phyloP scores from a whole-genome alignment of 2,113 vertebrate genomes.

The Cichladusa arquata region DNA sequence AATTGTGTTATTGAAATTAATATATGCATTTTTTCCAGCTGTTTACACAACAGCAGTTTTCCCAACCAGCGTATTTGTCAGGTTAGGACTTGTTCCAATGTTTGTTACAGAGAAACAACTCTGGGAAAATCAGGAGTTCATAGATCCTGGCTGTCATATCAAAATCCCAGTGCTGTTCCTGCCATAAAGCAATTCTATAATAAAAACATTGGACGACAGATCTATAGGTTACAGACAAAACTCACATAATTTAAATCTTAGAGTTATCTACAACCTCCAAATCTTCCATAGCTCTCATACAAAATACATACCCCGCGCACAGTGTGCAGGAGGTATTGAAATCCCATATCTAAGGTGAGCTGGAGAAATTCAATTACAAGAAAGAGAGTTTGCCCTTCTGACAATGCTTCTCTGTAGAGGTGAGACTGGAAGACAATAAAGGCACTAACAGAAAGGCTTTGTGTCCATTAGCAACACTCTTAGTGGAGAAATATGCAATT shows the following conservation, averaged over 20 bases:
- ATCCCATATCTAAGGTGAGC: neutral
- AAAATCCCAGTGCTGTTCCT: neutral
- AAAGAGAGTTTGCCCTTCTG: neutral
- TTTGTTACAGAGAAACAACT: conserved; percentile 10
- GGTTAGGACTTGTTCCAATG: neutral
- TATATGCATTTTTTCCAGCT: conserved; percentile 34
- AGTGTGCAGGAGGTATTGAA: neutral
- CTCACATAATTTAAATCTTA: neutral
- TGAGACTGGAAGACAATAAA: neutral
- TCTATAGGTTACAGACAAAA: neutral
- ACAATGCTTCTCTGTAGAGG: neutral
- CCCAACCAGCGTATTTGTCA: conserved; percentile 18
- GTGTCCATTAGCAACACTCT: neutral
- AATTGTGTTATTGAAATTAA: conserved; percentile 25
- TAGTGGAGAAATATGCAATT: neutral
- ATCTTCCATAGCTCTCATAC: neutral
- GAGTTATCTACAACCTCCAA: neutral
- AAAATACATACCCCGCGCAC: neutral
- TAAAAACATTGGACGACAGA: neutral
- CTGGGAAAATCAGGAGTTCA: neutral
- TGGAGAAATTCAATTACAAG: neutral
- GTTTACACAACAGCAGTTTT: conserved; percentile 45
- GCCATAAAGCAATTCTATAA: neutral
- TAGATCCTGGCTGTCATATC: neutral
- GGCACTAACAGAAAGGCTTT: neutral